Conservation (phyloP, 2,888 invertebrate species). For the Leptogaster cylindrica region DNA sequence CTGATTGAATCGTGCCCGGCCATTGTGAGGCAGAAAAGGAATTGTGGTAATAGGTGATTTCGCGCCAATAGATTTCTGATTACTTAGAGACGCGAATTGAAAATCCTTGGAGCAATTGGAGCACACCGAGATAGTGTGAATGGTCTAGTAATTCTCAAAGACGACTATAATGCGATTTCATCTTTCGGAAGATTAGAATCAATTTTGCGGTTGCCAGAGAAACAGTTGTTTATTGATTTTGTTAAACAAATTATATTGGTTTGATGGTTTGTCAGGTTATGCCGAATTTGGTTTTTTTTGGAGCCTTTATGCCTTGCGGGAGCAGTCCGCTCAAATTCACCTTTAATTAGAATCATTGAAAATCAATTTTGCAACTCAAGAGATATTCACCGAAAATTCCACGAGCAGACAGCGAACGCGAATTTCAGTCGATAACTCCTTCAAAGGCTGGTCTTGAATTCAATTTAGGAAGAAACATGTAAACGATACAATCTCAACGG, state of each 20-base stretch:
- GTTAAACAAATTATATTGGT: no score
- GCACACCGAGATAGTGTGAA: conserved; percentile 20
- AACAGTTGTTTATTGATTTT: conserved; percentile 22
- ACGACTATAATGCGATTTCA: not conserved
- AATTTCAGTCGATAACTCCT: not conserved
- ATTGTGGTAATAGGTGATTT: conserved; percentile 5
- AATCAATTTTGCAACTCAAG: no score
- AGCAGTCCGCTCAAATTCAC: no score
- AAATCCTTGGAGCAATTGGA: conserved; percentile 5
- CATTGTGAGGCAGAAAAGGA: not conserved
- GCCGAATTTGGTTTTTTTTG: no score
- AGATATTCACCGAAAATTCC: no score
- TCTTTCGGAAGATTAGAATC: conserved; percentile 1
- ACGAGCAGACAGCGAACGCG: no score
- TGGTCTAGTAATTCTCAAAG: no score
- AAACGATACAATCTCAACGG: conserved; percentile 4
- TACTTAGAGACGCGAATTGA: conserved; percentile 6
- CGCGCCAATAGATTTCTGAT: not conserved
- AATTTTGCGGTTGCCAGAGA: not conserved
- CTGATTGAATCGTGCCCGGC: conserved; percentile 34
- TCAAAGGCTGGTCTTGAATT: not conserved
- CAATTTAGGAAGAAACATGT: conserved; percentile 17
- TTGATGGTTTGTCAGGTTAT: no score
- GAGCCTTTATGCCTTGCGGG: no score
- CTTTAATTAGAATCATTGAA: no score